These are phyloP conservation scores for Numenius phaeopus DNA, from an alignment of 2,797 vertebrate species.

Conservation along the genomic window DNA sequence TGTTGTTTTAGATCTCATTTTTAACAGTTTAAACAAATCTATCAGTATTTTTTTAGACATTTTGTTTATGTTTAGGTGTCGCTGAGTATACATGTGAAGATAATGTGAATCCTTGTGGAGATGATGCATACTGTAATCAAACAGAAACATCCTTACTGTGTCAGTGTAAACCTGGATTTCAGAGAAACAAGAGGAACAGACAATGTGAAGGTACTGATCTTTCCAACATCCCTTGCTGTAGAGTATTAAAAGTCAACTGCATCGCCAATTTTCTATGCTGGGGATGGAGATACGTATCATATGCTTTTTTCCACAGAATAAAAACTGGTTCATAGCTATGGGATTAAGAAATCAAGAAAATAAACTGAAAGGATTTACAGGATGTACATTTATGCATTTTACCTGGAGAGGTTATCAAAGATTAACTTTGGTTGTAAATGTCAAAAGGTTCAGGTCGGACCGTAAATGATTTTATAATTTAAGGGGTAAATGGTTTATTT, in stretches of 20 bases:
- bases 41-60: neutral
- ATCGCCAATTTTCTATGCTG: neutral
- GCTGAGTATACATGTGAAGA: constrained; percentile 91
- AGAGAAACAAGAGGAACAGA: constrained; percentile 89
- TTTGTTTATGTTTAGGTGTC: constrained; percentile 78
- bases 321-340: neutral
- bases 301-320: neutral
- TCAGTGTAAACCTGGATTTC: constrained; percentile 95
- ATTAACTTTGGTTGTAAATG: neutral
- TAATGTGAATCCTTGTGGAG: constrained; percentile 93
- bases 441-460: neutral
- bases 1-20: neutral
- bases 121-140: constrained; percentile 95
- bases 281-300: neutral
- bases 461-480: neutral
- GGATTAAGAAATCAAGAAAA: neutral
- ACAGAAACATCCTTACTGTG: constrained; percentile 90
- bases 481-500: neutral
- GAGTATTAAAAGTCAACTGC: neutral
- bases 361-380: neutral
- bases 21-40: neutral
- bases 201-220: constrained; percentile 92
- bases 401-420: neutral
- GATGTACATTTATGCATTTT: neutral
- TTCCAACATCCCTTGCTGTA: neutral